Base-by-base conservation (phyloP, 2,113 vertebrate species). In the Corydoras sp. region DNA sequence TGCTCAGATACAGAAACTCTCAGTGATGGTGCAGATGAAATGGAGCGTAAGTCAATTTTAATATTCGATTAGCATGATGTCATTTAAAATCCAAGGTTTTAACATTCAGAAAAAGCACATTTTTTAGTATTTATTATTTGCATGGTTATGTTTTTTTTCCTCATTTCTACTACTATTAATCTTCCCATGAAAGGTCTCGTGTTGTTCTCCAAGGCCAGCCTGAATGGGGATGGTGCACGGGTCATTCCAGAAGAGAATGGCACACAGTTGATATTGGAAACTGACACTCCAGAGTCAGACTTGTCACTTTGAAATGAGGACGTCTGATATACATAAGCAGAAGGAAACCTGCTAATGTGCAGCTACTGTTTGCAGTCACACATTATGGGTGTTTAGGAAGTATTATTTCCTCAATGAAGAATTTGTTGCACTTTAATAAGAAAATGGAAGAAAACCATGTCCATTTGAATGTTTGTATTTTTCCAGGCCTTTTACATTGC, bases 1-100 rank as follows among this genome's bases (percentile, higher is more conserved):
- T 91, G 88, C 69, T 94, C 91, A 0, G 91, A 92, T 79, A 90
- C 90, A 61, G 93, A 93, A 79, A 85, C 90, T 63, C 84, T 77
- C 76, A 88, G 80, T 69, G 91, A 92, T 66, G 48, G 60, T 50
- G 62, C 77, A 24, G 91, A 93, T 79, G 91, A 93, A 60, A 78
- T 82, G 74, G 90, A 90, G 60, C 86, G 93, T 93, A 85, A 91
- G 92, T 90, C 66, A 65, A 10, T 13, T 3, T 15, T 7, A 13
- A 43, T 56, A 18, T 18, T 51, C 13, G 69, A 53, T 3, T 10
- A 18, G 15, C 12, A 14, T 6, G 3, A 64, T 56, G 3, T 24
- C 18, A 24, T n/a, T 64, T 10, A 48, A 63, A 43, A 15, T 24
- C 10, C 14, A 48, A 43, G 35, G 35, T 43, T 43, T 1, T 43